Conservation (phyloP, 2,888 invertebrate species). For the Sepiola atlantica region DNA sequence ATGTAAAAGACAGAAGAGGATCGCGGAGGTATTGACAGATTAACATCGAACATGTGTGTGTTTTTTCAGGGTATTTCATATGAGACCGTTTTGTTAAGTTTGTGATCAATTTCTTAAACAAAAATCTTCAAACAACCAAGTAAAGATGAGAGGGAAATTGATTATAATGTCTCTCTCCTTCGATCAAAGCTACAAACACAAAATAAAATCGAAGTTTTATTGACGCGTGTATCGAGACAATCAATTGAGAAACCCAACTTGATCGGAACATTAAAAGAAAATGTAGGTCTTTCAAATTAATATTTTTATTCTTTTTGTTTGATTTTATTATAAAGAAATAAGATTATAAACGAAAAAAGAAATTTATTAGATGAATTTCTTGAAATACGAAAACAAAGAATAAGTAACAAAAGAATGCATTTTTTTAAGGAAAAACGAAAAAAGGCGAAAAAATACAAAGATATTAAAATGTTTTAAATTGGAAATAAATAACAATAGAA, state of each 20-base stretch:
- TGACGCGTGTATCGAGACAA: background rate
- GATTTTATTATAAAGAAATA: background rate
- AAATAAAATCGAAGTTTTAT: conserved; percentile 1
- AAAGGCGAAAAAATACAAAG: too few relatives aligned
- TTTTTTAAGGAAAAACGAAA: too few relatives aligned
- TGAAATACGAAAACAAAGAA: background rate
- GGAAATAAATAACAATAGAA: too few relatives aligned
- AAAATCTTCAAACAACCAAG: background rate
- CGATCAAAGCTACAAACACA: background rate
- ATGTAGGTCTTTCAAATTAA: background rate
- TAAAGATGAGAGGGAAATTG: background rate
- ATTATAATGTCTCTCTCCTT: background rate
- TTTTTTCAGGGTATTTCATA: background rate
- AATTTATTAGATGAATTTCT: background rate
- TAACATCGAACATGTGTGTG: too few relatives aligned
- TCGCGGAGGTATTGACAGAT: too few relatives aligned
- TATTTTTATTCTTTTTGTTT: background rate
- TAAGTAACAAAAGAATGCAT: too few relatives aligned
- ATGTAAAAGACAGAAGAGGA: background rate
- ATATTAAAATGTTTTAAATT: too few relatives aligned
- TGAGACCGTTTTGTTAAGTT: background rate
- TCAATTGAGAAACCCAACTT: background rate
- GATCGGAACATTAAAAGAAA: background rate
- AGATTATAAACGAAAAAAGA: background rate
- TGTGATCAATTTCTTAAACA: background rate